A percentile compares a stretch with the other conserved stretches of the same genome.
Evolutionary conservation across 2,113 vertebrate genomes (phyloP).

Genomic region (Diphyllodes magnificus): DNA sequence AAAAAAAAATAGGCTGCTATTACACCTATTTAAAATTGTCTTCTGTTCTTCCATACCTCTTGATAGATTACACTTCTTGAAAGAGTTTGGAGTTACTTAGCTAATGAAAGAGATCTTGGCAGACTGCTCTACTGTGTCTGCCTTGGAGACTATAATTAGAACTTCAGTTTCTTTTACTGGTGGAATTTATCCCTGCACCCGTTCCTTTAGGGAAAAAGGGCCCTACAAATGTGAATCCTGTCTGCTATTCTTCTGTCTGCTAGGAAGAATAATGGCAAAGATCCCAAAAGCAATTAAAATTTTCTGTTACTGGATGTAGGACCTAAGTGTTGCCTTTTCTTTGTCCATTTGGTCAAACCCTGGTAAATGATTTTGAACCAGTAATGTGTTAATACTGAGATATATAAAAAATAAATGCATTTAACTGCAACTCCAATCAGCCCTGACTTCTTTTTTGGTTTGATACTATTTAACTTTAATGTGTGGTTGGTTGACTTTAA

Average conservation of each 20-base stretch:
- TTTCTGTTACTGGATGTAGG: not conserved
- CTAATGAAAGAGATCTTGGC: slow-evolving; percentile 16
- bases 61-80: not conserved
- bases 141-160: not conserved
- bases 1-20: not conserved
- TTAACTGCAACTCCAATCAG: slow-evolving; percentile 25
- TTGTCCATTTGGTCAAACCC: not conserved
- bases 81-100: not conserved
- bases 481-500: slow-evolving; percentile 37
- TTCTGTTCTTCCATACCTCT: not conserved
- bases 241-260: not conserved
- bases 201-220: not conserved
- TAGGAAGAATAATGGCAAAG: not conserved
- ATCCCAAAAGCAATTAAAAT: not conserved
- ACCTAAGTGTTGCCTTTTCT: not conserved
- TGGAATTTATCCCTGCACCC: not conserved
- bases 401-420: not conserved
- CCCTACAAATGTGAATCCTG: not conserved
- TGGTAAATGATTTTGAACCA: slow-evolving; percentile 43
- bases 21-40: not conserved
- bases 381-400: not conserved
- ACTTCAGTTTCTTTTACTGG: not conserved
- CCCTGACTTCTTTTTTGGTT: not conserved
- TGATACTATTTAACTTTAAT: slow-evolving; percentile 49
- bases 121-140: not conserved